These are phyloP conservation scores for Hoplostethus mediterraneus DNA, from an alignment of 2,797 vertebrate species.

Conservation along the genomic window DNA sequence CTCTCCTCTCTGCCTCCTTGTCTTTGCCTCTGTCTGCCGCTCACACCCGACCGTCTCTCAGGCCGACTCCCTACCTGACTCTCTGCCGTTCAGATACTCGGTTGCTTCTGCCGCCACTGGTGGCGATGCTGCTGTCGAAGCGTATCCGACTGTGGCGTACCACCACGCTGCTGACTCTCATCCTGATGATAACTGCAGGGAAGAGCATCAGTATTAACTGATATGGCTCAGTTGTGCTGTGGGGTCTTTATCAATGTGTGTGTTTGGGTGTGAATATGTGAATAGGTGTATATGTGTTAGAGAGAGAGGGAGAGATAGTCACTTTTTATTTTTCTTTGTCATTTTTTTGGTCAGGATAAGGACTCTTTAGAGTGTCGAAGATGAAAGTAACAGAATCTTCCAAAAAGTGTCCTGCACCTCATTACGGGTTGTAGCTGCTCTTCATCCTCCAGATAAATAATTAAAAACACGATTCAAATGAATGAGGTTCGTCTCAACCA, in stretches of 20 bases:
- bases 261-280: slow-evolving; percentile 8
- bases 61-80: slow-evolving; percentile 69
- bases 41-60: slow-evolving; percentile 55
- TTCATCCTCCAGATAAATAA: slow-evolving; percentile 71
- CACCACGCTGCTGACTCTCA: slow-evolving; percentile 20
- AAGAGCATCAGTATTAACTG: slow-evolving; percentile 20
- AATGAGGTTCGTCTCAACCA: slow-evolving; percentile 68
- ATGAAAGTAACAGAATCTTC: slow-evolving; percentile 62
- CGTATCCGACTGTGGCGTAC: slow-evolving; percentile 54
- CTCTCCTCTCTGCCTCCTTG: slow-evolving; percentile 50
- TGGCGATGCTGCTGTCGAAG: slow-evolving; percentile 36
- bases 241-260: slow-evolving; percentile 21
- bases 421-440: slow-evolving; percentile 66
- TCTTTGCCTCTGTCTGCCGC: slow-evolving; percentile 61
- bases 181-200: slow-evolving; percentile 28
- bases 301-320: slow-evolving; percentile 26
- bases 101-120: slow-evolving; percentile 24
- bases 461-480: slow-evolving; percentile 74
- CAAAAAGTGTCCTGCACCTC: slow-evolving; percentile 61
- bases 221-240: slow-evolving; percentile 25
- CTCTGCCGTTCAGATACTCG: slow-evolving; percentile 59
- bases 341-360: slow-evolving; percentile 41
- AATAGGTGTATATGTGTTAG: background rate
- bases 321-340: slow-evolving; percentile 49
- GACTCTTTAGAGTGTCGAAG: slow-evolving; percentile 48